These are phyloP conservation scores for Brachynemurus nebulosus DNA, from an alignment of 2,888 invertebrate species.

Conservation along the genomic window DNA sequence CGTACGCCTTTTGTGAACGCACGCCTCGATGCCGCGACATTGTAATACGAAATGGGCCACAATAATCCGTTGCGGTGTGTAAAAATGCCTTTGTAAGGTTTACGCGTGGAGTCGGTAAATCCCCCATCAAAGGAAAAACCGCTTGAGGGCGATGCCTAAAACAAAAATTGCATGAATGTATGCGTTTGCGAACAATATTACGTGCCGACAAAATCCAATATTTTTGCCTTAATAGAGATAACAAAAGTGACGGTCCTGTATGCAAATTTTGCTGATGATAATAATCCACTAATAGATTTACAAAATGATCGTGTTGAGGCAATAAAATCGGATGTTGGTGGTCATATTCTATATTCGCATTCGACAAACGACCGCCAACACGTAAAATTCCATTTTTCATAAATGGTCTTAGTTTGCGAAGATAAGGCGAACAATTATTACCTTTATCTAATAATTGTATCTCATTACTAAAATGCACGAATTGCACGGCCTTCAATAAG, in stretches of 20 bases:
- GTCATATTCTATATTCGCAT: slow-evolving; percentile 8
- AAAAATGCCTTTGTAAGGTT: too few species aligned
- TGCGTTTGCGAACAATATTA: too few species aligned
- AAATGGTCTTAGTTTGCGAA: slow-evolving; percentile 12
- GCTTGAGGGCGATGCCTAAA: too few species aligned
- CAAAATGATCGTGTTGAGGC: slow-evolving; percentile 8
- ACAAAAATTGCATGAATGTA: too few species aligned
- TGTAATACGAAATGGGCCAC: not conserved
- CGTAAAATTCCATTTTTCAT: slow-evolving; percentile 11
- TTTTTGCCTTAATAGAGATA: slow-evolving; percentile 15
- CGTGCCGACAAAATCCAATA: slow-evolving; percentile 17
- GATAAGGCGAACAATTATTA: slow-evolving; percentile 8
- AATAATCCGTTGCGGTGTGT: not conserved
- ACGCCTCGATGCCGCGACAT: slow-evolving; percentile 8
- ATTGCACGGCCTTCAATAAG: slow-evolving; percentile 9
- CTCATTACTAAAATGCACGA: slow-evolving; percentile 6
- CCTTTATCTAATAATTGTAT: slow-evolving; percentile 4
- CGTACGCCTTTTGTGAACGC: slow-evolving; percentile 16
- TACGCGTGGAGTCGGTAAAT: too few species aligned
- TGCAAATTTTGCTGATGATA: slow-evolving; percentile 14
- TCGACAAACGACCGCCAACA: slow-evolving; percentile 11
- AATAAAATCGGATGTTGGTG: slow-evolving; percentile 12
- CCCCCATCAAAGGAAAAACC: not conserved
- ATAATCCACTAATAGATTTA: slow-evolving; percentile 15
- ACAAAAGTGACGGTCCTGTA: slow-evolving; percentile 14